Conservation (phyloP, 2,113 vertebrate species). For the Tychaedon coryphoeus region DNA sequence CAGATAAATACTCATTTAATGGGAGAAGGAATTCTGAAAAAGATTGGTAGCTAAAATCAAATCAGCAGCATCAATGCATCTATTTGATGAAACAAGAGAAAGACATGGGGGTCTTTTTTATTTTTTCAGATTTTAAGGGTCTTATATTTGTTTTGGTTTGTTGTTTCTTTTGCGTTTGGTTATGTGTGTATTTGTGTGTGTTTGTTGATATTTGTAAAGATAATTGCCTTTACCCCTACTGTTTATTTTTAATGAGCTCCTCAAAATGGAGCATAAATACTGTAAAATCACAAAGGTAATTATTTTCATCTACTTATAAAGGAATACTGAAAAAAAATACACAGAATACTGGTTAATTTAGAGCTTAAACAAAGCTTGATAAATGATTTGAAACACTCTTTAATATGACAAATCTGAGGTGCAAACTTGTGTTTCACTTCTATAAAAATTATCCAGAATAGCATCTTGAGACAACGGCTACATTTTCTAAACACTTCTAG, state of each 20-base stretch:
- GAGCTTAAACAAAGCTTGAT: neutral
- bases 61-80: neutral
- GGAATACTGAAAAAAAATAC: neutral
- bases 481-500: neutral
- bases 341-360: neutral
- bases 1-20: neutral
- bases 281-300: conserved; percentile 41
- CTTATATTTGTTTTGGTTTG: conserved; percentile 29
- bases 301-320: conserved; percentile 23
- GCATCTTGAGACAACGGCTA: rapidly evolving
- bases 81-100: neutral
- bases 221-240: conserved; percentile 32
- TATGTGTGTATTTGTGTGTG: neutral
- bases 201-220: conserved; percentile 35
- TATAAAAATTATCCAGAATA: neutral
- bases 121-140: conserved; percentile 33
- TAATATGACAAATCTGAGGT: neutral
- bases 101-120: neutral
- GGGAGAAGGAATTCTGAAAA: neutral
- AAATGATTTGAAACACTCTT: neutral
- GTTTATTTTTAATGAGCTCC: conserved; percentile 62
- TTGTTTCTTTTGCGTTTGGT: neutral
- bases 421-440: neutral
- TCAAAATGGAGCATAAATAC: conserved; percentile 52
- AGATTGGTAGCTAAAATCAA: neutral